Evolutionary conservation across 2,113 vertebrate genomes (phyloP).

Genomic region (Micronycteris hirsuta): DNA sequence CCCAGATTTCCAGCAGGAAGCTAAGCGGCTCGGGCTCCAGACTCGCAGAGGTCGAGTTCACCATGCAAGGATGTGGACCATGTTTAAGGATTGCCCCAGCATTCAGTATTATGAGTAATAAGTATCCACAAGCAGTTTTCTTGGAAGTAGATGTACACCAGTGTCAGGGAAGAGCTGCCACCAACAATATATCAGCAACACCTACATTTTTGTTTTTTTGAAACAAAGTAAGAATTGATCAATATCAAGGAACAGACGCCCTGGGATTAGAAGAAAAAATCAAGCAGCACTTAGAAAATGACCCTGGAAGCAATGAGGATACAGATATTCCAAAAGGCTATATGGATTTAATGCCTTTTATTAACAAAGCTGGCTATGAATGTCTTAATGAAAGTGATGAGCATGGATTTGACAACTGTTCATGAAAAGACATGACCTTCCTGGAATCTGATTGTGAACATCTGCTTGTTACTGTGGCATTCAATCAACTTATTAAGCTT

Average conservation of each 20-base stretch:
- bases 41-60: conserved; percentile 95
- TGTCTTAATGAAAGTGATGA: conserved; percentile 99
- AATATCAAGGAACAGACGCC: conserved; percentile 94
- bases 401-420: conserved; percentile 94
- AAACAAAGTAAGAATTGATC: conserved; percentile 95
- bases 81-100: conserved; percentile 94
- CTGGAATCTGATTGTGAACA: conserved; percentile 97
- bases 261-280: conserved; percentile 95
- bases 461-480: conserved; percentile 96
- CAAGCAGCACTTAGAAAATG: conserved; percentile 97
- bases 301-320: conserved; percentile 92
- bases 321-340: conserved; percentile 97
- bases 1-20: conserved; percentile 95
- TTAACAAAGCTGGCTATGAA: conserved; percentile 95
- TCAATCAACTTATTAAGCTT: conserved; percentile 96
- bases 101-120: conserved; percentile 93
- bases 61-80: conserved; percentile 94
- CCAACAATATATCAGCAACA: conserved; percentile 96
- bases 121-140: conserved; percentile 93
- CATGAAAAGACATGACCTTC: conserved; percentile 90
- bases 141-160: conserved; percentile 95
- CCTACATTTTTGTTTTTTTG: conserved; percentile 97
- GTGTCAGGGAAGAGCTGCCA: conserved; percentile 95
- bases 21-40: conserved; percentile 92
- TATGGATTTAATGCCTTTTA: conserved; percentile 97